phyloP scores from a whole-genome alignment of 1,140 invertebrate species.

The Apocrypta bakeri region DNA sequence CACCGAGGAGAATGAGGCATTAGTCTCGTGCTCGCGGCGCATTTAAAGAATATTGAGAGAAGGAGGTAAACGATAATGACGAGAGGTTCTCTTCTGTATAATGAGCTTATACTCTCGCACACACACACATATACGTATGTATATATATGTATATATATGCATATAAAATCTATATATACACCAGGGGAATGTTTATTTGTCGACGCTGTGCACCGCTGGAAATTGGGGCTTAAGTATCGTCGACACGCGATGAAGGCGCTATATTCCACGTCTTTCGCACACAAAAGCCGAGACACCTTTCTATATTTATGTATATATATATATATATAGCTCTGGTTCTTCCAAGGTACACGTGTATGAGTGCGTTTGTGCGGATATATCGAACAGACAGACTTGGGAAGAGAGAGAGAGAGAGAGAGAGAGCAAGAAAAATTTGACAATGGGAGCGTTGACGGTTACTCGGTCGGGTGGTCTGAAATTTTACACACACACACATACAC shows the following conservation, averaged over 20 bases:
- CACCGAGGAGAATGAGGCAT: neutral
- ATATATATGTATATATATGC: too few species aligned
- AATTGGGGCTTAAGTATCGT: constrained; percentile 48
- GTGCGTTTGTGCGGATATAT: neutral
- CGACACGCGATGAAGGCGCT: constrained; percentile 43
- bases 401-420: neutral
- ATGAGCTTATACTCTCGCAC: constrained; percentile 7
- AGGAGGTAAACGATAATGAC: constrained; percentile 32
- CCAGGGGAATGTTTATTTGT: constrained; percentile 47
- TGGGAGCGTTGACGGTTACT: constrained; percentile 50
- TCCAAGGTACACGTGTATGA: neutral
- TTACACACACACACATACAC: neutral
- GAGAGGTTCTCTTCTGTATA: constrained; percentile 9
- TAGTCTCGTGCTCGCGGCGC: neutral
- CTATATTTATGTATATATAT: too few species aligned
- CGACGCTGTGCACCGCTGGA: constrained; percentile 23
- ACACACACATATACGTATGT: constrained; percentile 20
- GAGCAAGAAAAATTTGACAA: constrained; percentile 32
- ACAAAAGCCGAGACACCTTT: neutral
- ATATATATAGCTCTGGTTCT: neutral
- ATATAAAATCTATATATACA: too few species aligned
- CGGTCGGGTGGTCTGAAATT: constrained; percentile 49
- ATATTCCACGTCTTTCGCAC: neutral
- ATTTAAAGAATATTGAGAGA: constrained; percentile 24
- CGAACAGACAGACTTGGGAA: neutral